Conservation (phyloP, 2,113 vertebrate species). For the Sclerurus mexicanus region DNA sequence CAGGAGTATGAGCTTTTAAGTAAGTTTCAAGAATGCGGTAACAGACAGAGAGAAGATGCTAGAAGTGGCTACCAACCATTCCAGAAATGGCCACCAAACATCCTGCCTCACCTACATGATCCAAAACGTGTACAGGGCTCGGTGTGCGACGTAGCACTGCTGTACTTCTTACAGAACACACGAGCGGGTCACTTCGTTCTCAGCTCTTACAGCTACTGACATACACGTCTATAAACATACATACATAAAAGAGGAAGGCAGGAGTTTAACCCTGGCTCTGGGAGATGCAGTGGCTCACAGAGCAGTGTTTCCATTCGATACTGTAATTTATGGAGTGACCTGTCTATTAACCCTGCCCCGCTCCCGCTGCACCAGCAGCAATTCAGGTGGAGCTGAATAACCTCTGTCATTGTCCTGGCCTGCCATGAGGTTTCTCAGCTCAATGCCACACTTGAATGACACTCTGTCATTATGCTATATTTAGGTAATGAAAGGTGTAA, state of each 20-base stretch:
- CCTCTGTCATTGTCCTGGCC: constrained; percentile 66
- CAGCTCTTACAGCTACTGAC: neutral
- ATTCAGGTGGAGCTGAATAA: constrained; percentile 62
- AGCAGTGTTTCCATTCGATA: neutral
- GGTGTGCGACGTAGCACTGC: rapidly evolving
- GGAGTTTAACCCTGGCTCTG: neutral
- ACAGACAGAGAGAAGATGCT: neutral
- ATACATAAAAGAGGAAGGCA: neutral
- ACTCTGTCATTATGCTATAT: constrained; percentile 82
- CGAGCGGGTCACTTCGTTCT: rapidly evolving
- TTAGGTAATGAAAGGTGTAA: constrained; percentile 79
- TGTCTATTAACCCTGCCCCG: constrained; percentile 29
- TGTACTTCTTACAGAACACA: neutral
- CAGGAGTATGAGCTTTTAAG: neutral
- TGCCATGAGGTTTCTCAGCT: constrained; percentile 76
- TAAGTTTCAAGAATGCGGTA: neutral
- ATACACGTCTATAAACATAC: rapidly evolving
- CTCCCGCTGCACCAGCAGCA: neutral
- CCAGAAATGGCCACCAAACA: neutral
- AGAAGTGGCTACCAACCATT: neutral
- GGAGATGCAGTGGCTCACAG: neutral
- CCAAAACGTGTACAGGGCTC: rapidly evolving
- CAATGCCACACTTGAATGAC: constrained; percentile 75
- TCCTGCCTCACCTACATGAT: neutral
- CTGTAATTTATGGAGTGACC: constrained; percentile 56